These are phyloP conservation scores for Clarias fuscus DNA, from an alignment of 2,797 vertebrate genomes.

Conservation along the genomic window DNA sequence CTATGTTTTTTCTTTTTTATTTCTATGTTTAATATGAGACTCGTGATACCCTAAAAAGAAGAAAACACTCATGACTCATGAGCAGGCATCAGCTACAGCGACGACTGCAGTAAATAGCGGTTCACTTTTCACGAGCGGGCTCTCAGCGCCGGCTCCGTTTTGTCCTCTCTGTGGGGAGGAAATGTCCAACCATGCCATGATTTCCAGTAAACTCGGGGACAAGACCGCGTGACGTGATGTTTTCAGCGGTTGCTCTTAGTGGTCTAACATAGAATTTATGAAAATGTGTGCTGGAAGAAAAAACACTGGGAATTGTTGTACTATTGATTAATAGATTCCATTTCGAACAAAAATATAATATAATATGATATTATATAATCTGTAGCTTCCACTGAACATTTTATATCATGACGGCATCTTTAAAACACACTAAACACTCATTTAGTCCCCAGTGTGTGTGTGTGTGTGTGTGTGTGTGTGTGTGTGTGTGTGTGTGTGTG, in stretches of 20 bases:
- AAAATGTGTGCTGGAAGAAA: constrained; percentile 15
- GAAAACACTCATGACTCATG: background rate
- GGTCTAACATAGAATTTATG: constrained; percentile 16
- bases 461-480: constrained; percentile 1
- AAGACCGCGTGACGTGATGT: constrained; percentile 18
- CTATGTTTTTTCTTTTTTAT: background rate
- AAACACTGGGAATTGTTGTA: background rate
- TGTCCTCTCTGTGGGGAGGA: constrained; percentile 32
- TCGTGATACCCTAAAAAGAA: background rate
- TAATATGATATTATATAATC: background rate
- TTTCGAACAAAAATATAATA: background rate
- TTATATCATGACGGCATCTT: background rate
- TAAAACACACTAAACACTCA: constrained; percentile 6
- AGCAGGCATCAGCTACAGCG: background rate
- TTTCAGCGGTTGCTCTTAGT: constrained; percentile 21
- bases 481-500: constrained; percentile 20
- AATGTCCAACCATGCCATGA: constrained; percentile 21
- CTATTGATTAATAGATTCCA: constrained; percentile 20
- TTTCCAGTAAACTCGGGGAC: constrained; percentile 30
- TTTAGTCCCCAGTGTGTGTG: constrained; percentile 1
- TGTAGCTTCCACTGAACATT: background rate
- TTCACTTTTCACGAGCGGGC: constrained; percentile 11
- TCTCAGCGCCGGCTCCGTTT: constrained; percentile 19
- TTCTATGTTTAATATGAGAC: background rate
- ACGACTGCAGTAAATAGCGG: constrained; percentile 12